Percentiles rank a stretch among this genome's conserved stretches.
phyloP scores from a whole-genome alignment of 2,888 invertebrate species.

The Noctua janthe region DNA sequence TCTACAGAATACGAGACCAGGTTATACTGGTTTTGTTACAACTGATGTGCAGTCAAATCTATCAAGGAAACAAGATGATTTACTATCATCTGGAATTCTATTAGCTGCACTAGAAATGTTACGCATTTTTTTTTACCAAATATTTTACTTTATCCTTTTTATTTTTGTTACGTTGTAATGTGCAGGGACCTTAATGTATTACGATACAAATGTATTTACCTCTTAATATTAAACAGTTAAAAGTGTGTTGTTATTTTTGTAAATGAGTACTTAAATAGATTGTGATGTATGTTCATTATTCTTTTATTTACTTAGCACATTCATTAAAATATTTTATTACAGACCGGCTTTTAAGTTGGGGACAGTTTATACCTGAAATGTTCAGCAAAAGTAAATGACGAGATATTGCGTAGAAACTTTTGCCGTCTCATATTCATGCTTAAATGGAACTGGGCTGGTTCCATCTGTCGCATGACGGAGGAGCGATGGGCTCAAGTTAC shows the following conservation, averaged over 20 bases:
- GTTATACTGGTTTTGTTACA: not conserved
- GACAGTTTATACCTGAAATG: not conserved
- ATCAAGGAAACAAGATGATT: not conserved
- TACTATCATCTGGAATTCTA: not conserved
- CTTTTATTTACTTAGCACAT: constrained; percentile 51
- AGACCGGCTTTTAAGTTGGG: not conserved
- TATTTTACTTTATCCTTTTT: not conserved
- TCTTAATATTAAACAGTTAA: constrained; percentile 36
- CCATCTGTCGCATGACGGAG: not conserved
- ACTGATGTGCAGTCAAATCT: not conserved
- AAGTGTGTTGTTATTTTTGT: constrained; percentile 52
- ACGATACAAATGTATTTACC: constrained; percentile 27
- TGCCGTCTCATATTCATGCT: not conserved
- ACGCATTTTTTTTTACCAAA: not conserved
- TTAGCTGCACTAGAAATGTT: not conserved
- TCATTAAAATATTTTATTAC: not conserved
- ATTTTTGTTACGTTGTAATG: not conserved
- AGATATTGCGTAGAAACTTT: not conserved
- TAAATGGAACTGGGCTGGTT: not conserved
- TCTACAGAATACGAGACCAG: not conserved
- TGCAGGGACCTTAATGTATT: constrained; percentile 9
- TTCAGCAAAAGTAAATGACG: not conserved
- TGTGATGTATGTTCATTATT: constrained; percentile 48
- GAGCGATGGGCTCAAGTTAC: not conserved
- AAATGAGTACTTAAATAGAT: constrained; percentile 63